phyloP scores from a whole-genome alignment of 2,113 vertebrate genomes.

The Platichthys stellatus region DNA sequence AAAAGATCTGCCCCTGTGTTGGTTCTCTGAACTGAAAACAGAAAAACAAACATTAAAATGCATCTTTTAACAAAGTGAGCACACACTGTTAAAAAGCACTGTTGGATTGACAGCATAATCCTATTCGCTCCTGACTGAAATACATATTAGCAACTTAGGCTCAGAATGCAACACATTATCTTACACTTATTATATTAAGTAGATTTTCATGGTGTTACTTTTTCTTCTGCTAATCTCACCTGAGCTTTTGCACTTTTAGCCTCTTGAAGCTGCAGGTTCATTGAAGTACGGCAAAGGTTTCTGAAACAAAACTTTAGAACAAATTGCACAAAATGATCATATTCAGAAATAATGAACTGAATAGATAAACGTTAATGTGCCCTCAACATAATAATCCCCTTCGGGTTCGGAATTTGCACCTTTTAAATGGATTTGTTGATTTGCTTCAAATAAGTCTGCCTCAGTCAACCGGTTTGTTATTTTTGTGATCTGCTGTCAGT shows the following conservation, averaged over 20 bases:
- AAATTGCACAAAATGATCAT: slow-evolving; percentile 40
- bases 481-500: slow-evolving; percentile 31
- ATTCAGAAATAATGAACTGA: slow-evolving; percentile 40
- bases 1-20: not conserved
- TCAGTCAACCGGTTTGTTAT: slow-evolving; percentile 33
- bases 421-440: slow-evolving; percentile 46
- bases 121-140: not conserved
- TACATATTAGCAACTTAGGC: not conserved
- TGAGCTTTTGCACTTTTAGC: slow-evolving; percentile 7
- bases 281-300: not conserved
- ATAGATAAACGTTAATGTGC: slow-evolving; percentile 40
- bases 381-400: not conserved
- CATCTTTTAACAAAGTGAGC: slow-evolving; percentile 2
- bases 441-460: not conserved
- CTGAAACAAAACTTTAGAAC: slow-evolving; percentile 20
- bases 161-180: slow-evolving; percentile 18
- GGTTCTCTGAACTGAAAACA: not conserved
- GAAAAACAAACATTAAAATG: slow-evolving; percentile 14
- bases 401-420: slow-evolving; percentile 29
- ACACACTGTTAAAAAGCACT: not conserved
- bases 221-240: slow-evolving; percentile 8
- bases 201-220: not conserved
- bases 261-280: slow-evolving; percentile 14
- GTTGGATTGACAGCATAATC: not conserved
- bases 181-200: not conserved